Base-by-base conservation (phyloP, 2,797 vertebrate species). In the Chloroceryle amazona region DNA sequence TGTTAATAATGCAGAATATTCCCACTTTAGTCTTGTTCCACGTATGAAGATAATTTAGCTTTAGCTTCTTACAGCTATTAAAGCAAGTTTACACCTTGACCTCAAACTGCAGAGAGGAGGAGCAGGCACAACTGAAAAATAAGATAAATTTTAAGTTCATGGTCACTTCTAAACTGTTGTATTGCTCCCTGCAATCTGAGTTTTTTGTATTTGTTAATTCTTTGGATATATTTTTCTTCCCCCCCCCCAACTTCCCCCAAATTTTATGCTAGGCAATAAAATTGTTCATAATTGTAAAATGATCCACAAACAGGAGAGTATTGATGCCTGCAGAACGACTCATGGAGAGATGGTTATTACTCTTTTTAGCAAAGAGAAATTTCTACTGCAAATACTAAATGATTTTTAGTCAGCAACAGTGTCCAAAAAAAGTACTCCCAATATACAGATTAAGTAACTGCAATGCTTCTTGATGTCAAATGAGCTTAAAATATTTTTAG, bases 391-490 rank as follows among this genome's bases (percentile, higher is more conserved):
- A 35, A 41, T 92, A 35, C 11, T 62, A 31, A 88, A 54, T 25
- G 26, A 9, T 26, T 96, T 23, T 83, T 54, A 78, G 66, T 71
- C 83, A 87, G 71, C 76, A 86, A 8, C 49, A 52, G 9, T 35
- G n/a, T 76, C 5, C 23, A 68, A 57, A 54, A 76, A 60, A 82
- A 78, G 41, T 52, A 57, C 57, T 65, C 67, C 47, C 49, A 12
- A 73, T 42, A 29, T 8, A 44, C 18, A 52, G 39, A 86, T 72
- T n/a, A 58, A 39, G 29, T 73, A 89, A 16, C 63, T 90, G 85
- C 68, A 86, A 52, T 75, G 42, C 57, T 68, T 58, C 88, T 94
- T 86, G 66, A 80, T 94, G 91, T 91, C 65, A 62, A 84, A 62
- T 63, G 75, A 29, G 68, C 54, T 83, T 72, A 23, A 88, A 84